Evolutionary conservation across 2,113 vertebrate species (phyloP), one percentile per base, ranked within the genome.

Genomic region (Lamprotornis superbus): DNA sequence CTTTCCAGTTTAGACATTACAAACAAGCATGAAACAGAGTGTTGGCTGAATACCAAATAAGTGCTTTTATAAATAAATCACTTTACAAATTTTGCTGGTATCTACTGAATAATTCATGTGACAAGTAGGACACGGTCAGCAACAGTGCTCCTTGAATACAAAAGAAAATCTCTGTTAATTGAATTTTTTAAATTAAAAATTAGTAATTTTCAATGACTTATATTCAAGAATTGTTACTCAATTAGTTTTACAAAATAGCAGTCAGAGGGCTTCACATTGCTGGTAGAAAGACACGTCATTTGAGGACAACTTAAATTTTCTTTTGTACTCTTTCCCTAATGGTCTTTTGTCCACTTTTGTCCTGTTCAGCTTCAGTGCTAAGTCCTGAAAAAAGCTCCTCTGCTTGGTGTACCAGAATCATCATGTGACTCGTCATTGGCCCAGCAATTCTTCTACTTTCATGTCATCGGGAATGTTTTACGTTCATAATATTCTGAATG

Each of bases 41-140:
- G n/a, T 46, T 96, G 82, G 53, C 67, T 83, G 94, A 93, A 85
- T 90, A 90, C 37, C 39, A 96, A 87, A 53, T 28, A 80, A 82
- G 31, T 69, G 57, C 12, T 90, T 83, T 67, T 79, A 69, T 88
- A 92, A 88, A 88, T 94, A 95, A 93, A 86, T 92, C 59, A 65
- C 70, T 90, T 88, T 8, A 86, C 20, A 87, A 84, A 91, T 90
- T 87, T 91, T 85, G 11, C 57, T 90, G 30, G 16, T 89, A n/a
- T 68, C 44, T 16, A 17, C 35, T 80, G 86, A 94, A 94, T 83
- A 91, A 94, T 87, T 77, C 63, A 87, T 89, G 50, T 68, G 28
- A 40, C 53, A 90, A 80, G 85, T 5, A 80, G 5, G 31, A 71
- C 22, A 79, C 57, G 12, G 50, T n/a, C 40, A 80, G 14, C 9